Percentiles rank a stretch among this genome's conserved stretches.
These are phyloP conservation scores for Zaprionus nigranus DNA, from an alignment of 1,140 invertebrate genomes.

Conservation along the genomic window DNA sequence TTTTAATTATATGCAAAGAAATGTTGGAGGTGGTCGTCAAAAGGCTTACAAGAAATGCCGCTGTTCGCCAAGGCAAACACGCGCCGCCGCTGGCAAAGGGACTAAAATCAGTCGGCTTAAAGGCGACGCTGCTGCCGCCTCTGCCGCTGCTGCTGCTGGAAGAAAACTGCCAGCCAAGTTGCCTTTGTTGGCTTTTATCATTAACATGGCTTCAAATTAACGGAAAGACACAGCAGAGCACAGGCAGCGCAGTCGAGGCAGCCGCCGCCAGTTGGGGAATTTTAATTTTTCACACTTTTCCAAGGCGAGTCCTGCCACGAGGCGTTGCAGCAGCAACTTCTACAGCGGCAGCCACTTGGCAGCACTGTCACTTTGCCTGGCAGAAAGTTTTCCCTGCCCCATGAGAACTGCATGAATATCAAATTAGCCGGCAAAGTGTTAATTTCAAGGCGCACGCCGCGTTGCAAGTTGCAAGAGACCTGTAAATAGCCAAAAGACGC, in stretches of 20 bases:
- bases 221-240: conserved; percentile 40
- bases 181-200: conserved; percentile 76
- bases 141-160: neutral
- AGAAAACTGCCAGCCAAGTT: conserved; percentile 20
- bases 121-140: conserved; percentile 23
- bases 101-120: conserved; percentile 66
- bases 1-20: conserved; percentile 80
- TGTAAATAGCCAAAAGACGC: conserved; percentile 24
- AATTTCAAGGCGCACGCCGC: conserved; percentile 63
- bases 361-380: conserved; percentile 53
- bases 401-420: conserved; percentile 74
- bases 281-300: conserved; percentile 71
- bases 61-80: conserved; percentile 37
- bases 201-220: conserved; percentile 74
- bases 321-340: conserved; percentile 25
- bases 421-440: conserved; percentile 76
- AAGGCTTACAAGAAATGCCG: conserved; percentile 60
- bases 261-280: conserved; percentile 60
- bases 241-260: neutral
- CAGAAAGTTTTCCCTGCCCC: conserved; percentile 63
- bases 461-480: neutral
- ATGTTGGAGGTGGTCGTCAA: conserved; percentile 66
- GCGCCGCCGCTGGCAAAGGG: conserved; percentile 48
- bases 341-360: conserved; percentile 19
- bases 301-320: conserved; percentile 10